These are phyloP conservation scores for Cosmia trapezina DNA, from an alignment of 2,888 invertebrate genomes.

Conservation along the genomic window DNA sequence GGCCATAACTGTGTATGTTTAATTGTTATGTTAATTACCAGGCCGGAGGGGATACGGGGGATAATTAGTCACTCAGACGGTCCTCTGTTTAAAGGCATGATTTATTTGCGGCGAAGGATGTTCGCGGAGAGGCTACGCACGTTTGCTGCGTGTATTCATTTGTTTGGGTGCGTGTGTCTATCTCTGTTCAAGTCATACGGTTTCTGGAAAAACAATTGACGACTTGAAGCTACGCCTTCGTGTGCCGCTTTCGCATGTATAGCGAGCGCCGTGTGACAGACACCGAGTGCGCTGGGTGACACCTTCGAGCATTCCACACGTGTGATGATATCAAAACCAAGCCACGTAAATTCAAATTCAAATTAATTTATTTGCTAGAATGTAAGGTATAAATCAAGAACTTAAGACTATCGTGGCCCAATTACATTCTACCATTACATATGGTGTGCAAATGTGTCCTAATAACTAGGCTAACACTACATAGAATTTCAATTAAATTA, in stretches of 20 bases:
- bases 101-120: neutral
- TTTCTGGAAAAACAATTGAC: neutral
- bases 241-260: neutral
- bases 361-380: too few species aligned
- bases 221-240: neutral
- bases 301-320: neutral
- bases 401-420: too few species aligned
- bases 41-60: constrained; percentile 38
- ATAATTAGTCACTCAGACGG: constrained; percentile 64
- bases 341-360: too few species aligned
- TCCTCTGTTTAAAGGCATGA: constrained; percentile 30
- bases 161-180: neutral
- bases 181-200: too few species aligned
- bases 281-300: neutral
- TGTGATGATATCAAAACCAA: neutral
- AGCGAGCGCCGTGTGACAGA: neutral
- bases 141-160: neutral
- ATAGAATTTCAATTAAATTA: too few species aligned
- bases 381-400: too few species aligned
- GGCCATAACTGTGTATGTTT: constrained; percentile 69
- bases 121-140: neutral
- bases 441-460: too few species aligned
- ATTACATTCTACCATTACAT: too few species aligned
- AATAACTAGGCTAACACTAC: too few species aligned
- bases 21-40: constrained; percentile 74